Evolutionary conservation across 2,888 invertebrate species (phyloP).

Genomic region (Drosophila falleni): DNA sequence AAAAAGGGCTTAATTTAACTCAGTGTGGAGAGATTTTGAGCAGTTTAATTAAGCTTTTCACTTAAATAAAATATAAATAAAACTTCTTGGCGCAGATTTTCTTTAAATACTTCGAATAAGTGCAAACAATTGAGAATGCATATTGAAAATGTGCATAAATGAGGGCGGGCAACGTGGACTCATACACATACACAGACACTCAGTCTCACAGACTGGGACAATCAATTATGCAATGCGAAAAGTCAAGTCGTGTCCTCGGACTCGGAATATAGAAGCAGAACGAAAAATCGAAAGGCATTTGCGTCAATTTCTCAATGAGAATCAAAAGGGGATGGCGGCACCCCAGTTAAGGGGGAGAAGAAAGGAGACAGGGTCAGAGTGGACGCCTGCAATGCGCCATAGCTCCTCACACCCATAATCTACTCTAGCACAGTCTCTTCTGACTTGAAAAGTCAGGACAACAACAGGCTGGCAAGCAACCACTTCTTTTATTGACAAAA

Average conservation of each 20-base stretch:
- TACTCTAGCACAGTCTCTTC: conserved; percentile 3
- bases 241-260: conserved; percentile 67
- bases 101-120: conserved; percentile 25
- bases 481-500: conserved; percentile 62
- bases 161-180: conserved; percentile 10
- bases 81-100: conserved; percentile 12
- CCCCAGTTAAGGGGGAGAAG: neutral
- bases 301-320: conserved; percentile 71
- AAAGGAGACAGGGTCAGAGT: conserved; percentile 19
- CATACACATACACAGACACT: conserved; percentile 2
- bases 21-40: neutral
- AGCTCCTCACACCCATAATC: too few species aligned
- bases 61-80: conserved; percentile 28
- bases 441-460: conserved; percentile 22
- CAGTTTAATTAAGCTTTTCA: conserved; percentile 35
- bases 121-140: conserved; percentile 49
- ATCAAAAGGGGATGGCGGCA: conserved; percentile 18
- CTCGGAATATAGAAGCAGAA: conserved; percentile 36
- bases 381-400: conserved; percentile 26
- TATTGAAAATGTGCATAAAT: conserved; percentile 69
- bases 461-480: conserved; percentile 30
- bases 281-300: conserved; percentile 76
- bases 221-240: conserved; percentile 78
- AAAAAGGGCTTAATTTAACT: neutral
- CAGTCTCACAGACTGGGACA: conserved; percentile 39